Conservation (phyloP, 2,888 invertebrate species). For the Rhamphomyia laevipes region DNA sequence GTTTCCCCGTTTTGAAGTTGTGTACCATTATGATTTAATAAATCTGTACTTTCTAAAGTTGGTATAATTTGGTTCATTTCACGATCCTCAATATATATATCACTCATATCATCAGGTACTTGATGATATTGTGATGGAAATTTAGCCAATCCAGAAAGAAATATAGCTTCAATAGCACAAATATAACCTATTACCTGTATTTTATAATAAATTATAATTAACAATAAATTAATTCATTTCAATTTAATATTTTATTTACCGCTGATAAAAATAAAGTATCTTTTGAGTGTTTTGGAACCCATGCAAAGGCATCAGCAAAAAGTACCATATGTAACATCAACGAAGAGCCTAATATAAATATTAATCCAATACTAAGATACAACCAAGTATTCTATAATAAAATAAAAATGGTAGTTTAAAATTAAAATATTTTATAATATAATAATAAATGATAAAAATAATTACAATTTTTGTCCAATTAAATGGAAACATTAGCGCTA, state of each 20-base stretch:
- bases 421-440: background rate
- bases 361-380: conserved; percentile 58
- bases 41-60: conserved; percentile 33
- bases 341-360: conserved; percentile 58
- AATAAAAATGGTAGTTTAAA: background rate
- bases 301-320: conserved; percentile 50
- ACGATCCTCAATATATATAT: conserved; percentile 43
- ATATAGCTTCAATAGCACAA: conserved; percentile 47
- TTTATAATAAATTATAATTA: too few relatives aligned
- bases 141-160: conserved; percentile 46
- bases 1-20: conserved; percentile 23
- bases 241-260: conserved; percentile 35
- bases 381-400: conserved; percentile 54
- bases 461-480: conserved; percentile 69
- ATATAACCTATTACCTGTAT: conserved; percentile 51
- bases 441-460: conserved; percentile 16
- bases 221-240: background rate
- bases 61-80: conserved; percentile 42
- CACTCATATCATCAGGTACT: conserved; percentile 51
- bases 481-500: conserved; percentile 65
- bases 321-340: conserved; percentile 56
- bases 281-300: conserved; percentile 61
- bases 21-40: conserved; percentile 27
- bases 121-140: conserved; percentile 48
- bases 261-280: conserved; percentile 55